Conservation (phyloP, 2,797 vertebrate species). For the Enteromius anoplus region DNA sequence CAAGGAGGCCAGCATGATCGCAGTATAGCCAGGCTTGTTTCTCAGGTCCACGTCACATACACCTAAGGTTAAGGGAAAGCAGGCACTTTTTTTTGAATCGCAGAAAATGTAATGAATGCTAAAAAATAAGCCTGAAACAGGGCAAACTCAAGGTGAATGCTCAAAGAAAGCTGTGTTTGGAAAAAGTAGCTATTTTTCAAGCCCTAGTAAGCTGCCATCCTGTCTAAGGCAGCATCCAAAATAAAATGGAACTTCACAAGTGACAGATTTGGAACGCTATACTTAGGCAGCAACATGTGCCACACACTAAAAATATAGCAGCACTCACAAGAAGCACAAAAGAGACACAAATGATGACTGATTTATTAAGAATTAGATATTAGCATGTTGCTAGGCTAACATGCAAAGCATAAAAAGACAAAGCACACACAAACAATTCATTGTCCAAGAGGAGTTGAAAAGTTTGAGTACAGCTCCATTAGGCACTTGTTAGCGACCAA, state of each 20-base stretch:
- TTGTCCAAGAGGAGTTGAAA: neutral
- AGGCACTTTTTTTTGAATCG: neutral
- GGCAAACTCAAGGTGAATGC: neutral
- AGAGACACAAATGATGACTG: neutral
- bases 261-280: neutral
- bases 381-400: neutral
- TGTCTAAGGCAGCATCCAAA: neutral
- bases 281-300: neutral
- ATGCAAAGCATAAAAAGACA: neutral
- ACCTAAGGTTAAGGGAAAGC: slow-evolving; percentile 69
- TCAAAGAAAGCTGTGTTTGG: neutral
- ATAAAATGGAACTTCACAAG: neutral
- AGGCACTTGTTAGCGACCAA: neutral
- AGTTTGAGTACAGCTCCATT: neutral
- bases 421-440: neutral
- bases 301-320: slow-evolving; percentile 2
- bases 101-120: neutral
- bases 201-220: neutral
- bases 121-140: no score
- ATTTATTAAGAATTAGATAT: neutral
- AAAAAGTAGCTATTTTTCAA: neutral
- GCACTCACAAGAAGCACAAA: neutral
- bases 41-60: slow-evolving; percentile 84
- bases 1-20: slow-evolving; percentile 91
- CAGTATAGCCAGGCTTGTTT: slow-evolving; percentile 92